These are phyloP conservation scores for Nymphalis polychloros DNA, from an alignment of 2,888 invertebrate genomes.

Conservation along the genomic window DNA sequence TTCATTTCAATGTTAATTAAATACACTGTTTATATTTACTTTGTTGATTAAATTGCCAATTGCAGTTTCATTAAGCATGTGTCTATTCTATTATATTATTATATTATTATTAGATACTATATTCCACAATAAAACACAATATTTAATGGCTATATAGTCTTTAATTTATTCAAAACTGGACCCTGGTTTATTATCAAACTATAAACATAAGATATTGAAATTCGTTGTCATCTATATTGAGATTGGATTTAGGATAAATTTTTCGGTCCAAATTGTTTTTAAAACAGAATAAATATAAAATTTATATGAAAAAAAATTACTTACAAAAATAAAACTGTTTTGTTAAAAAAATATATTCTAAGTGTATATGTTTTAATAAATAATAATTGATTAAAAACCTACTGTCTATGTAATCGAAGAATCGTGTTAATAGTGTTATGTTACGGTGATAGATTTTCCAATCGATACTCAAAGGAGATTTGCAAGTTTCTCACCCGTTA, in stretches of 20 bases:
- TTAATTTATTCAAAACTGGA: neutral
- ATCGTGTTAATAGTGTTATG: conserved; percentile 4
- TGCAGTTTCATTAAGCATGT: neutral
- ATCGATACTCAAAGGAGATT: conserved; percentile 8
- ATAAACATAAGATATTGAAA: neutral
- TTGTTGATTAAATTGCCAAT: neutral
- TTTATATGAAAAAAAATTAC: no score
- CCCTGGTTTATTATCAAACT: neutral
- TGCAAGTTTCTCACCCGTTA: conserved; percentile 17
- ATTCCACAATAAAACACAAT: neutral
- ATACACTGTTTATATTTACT: conserved; percentile 2
- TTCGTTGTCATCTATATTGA: no score
- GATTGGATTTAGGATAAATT: no score
- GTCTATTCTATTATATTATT: no score
- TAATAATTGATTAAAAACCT: neutral
- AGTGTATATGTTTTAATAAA: neutral
- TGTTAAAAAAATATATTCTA: neutral
- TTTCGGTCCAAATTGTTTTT: no score
- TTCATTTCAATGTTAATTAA: conserved; percentile 19
- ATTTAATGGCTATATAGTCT: neutral
- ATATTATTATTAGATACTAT: no score
- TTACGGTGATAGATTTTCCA: conserved; percentile 4
- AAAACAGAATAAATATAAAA: no score
- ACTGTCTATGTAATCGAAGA: conserved; percentile 3
- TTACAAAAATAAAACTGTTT: neutral